Evolutionary conservation across 2,797 vertebrate species (phyloP), one percentile per base, ranked within the genome.

Genomic region (Centroberyx gerrardi): DNA sequence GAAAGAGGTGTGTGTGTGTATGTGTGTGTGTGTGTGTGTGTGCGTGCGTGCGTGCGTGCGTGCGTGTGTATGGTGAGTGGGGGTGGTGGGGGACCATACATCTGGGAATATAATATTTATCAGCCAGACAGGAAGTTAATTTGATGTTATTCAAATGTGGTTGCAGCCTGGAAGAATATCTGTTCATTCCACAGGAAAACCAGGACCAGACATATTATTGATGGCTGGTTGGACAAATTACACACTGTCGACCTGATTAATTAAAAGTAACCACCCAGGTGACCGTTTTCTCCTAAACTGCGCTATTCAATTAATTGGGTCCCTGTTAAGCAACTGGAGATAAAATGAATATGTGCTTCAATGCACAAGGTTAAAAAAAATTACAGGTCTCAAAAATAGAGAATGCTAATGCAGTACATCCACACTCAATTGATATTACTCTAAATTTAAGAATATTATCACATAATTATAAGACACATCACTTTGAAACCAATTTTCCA

Each of bases 151-250:
- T n/a, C n/a, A 75, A 75, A 74, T 68, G 8, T 67, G 67, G 70
- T 62, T 74, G 22, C 28, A 33, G 52, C 7, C 36, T 62, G 22
- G 38, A 79, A 72, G 72, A 63, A 61, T 49, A 69, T 76, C 44
- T 61, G 18, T 76, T 71, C 74, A 55, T 77, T 78, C 27, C 15
- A 71, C 29, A 63, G 60, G 33, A 83, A 86, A 89, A 69, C 10
- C 58, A 40, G 60, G 14, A 87, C 68, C 68, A 76, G 71, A 76
- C 51, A 72, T 68, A 53, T 83, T 81, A 78, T 56, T 78, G 53
- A 85, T 82, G 80, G 79, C 70, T 71, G 68, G 72, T 68, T 76
- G 74, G 82, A 82, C 58, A 89, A 88, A 89, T 88, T 78, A 68
- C 76, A 80, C 53, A 62, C 74, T 54, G 73, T 87, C 56, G 0